phyloP scores from a whole-genome alignment of 2,113 vertebrate genomes.

The Cervus canadensis region DNA sequence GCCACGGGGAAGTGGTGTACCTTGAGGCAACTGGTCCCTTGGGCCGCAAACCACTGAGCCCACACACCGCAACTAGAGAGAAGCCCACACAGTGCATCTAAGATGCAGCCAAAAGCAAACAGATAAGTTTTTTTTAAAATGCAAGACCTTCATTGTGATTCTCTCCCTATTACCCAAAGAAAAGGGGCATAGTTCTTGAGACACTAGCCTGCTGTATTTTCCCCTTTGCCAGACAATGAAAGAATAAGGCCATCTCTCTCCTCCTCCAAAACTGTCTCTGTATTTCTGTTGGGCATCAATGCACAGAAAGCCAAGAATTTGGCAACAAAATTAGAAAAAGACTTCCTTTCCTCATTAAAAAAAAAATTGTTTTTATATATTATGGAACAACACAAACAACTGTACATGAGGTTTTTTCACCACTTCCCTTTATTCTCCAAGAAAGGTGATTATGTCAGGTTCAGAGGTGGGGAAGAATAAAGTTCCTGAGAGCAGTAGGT shows the following conservation, averaged over 20 bases:
- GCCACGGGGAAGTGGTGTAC: background rate
- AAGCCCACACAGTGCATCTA: background rate
- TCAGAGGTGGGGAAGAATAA: background rate
- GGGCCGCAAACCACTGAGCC: background rate
- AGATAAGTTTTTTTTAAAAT: background rate
- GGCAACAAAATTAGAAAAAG: background rate
- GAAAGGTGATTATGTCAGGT: background rate
- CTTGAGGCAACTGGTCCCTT: background rate
- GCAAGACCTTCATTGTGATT: background rate
- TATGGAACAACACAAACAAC: background rate
- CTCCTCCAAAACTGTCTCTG: background rate
- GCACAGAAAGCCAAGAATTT: background rate
- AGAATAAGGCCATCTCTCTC: background rate
- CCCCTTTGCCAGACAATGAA: background rate
- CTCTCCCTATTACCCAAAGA: background rate
- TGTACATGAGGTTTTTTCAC: background rate
- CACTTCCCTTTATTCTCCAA: background rate
- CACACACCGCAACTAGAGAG: accelerated
- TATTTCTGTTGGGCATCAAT: background rate
- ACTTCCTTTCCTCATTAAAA: background rate
- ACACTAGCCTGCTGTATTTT: background rate
- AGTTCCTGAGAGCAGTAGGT: background rate
- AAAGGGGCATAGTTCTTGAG: background rate
- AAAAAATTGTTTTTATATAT: background rate
- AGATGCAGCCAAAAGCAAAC: background rate